Evolutionary conservation across 2,888 invertebrate genomes (phyloP).

Genomic region (Epistrophe eligans): DNA sequence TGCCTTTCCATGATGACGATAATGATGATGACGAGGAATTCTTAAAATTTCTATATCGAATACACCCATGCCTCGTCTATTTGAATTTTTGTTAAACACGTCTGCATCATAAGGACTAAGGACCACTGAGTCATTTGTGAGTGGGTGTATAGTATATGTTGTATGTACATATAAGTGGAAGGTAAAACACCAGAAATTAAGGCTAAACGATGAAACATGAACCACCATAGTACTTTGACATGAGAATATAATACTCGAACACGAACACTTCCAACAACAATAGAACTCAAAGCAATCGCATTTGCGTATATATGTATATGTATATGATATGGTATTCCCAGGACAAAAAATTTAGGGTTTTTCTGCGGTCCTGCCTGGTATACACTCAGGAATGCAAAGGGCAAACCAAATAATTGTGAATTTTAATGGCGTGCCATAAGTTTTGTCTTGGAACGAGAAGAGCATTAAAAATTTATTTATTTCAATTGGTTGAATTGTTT

Average conservation of each 20-base stretch:
- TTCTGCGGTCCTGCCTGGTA: neutral
- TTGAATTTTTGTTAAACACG: conserved; percentile 29
- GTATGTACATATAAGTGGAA: neutral
- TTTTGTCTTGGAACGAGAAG: neutral
- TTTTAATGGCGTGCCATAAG: conserved; percentile 52
- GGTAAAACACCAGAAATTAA: conserved; percentile 1
- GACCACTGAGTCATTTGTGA: neutral
- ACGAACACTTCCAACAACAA: conserved; percentile 23
- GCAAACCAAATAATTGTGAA: conserved; percentile 39
- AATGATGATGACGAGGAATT: conserved; percentile 30
- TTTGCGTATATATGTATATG: neutral
- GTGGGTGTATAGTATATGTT: neutral
- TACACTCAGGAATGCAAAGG: conserved; percentile 26
- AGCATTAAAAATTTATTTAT: conserved; percentile 13
- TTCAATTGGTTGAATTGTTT: conserved; percentile 24
- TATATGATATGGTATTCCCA: conserved; percentile 1
- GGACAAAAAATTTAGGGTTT: conserved; percentile 1
- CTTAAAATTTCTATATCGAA: conserved; percentile 37
- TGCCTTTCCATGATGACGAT: neutral
- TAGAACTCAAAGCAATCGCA: conserved; percentile 5
- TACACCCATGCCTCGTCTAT: neutral
- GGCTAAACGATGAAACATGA: conserved; percentile 8
- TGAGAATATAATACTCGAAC: conserved; percentile 10
- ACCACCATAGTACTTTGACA: neutral
- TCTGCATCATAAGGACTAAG: neutral